Evolutionary conservation across 2,113 vertebrate genomes (phyloP), one percentile per base, ranked within the genome.

Genomic region (Chitala chitala): DNA sequence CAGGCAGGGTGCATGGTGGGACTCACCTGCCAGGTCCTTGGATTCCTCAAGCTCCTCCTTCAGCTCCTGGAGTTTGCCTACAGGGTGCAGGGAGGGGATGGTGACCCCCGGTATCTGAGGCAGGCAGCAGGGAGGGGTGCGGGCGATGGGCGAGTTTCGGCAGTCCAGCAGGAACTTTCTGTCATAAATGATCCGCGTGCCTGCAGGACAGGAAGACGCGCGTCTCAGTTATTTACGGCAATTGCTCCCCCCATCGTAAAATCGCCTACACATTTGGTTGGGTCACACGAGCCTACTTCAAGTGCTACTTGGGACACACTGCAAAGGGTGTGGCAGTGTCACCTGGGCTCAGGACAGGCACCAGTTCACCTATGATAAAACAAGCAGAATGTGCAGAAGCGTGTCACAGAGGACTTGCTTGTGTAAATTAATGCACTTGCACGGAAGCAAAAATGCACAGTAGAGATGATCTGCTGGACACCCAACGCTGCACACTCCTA

Each of bases 91-190:
- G 76, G 89, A 89, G 51, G 88, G 92, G 77, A 90, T 84, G 31
- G 94, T 96, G 77, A 96, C 94, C 74, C 88, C 93, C 5, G 94
- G 95, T 83, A 94, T 98, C 89, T 94, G 94, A 69, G 94, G 94
- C 78, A 95, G 91, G 83, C 88, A 96, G 85, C 92, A 94, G 40
- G 92, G 95, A 7, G 90, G 95, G n/a, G 92, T 98, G 78, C 87
- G 88, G 65, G 93, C 94, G 69, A 90, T 88, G 77, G 94, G 92
- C 4, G 93, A 98, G 87, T 92, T 98, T 82, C 94, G 93, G 84
- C 94, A 96, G 77, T 96, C 94, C 86, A 96, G 85, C 81, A 96
- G 89, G 86, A 96, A 98, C 86, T 96, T 98, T 85, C 86, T 92
- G 89, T 94, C 94, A 73, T 96, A 98, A 85, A 93, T 95, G 87